A percentile compares a stretch with the other conserved stretches of the same genome.
These are phyloP conservation scores for Catostylus mosaicus DNA, from an alignment of 30 jellyfish, hydroid and myxozoan species.

Conservation along the genomic window DNA sequence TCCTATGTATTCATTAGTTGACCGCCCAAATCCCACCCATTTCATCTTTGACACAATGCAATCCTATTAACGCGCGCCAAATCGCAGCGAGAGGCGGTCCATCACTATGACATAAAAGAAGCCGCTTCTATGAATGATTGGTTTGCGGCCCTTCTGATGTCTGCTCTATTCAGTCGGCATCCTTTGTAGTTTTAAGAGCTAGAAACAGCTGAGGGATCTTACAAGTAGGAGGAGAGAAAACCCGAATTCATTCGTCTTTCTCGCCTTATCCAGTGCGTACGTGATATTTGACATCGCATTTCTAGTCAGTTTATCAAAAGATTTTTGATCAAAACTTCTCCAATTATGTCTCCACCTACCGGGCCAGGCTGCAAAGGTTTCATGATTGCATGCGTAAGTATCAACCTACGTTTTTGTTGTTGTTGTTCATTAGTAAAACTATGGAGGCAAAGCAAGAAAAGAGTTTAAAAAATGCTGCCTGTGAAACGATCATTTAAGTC, in stretches of 20 bases:
- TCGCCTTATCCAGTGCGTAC: conserved; percentile 53
- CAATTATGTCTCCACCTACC: conserved; percentile 69
- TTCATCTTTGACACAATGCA: conserved; percentile 85
- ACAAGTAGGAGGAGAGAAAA: conserved; percentile 86
- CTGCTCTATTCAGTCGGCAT: conserved; percentile 97
- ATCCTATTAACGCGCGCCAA: conserved; percentile 99
- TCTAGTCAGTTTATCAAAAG: conserved; percentile 4
- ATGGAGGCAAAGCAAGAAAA: neutral
- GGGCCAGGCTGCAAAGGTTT: conserved; percentile 74
- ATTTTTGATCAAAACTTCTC: neutral
- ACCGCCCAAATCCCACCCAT: conserved; percentile 99
- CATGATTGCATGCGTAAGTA: conserved; percentile 80
- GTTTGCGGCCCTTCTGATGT: conserved; percentile 99
- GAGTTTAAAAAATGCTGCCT: neutral
- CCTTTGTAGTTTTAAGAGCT: conserved; percentile 90
- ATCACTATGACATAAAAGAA: conserved; percentile 88
- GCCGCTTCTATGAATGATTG: conserved; percentile 98
- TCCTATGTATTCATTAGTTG: conserved; percentile 95
- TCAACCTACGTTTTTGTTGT: conserved; percentile 1
- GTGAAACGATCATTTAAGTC: too few species aligned
- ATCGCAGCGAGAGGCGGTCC: conserved; percentile 99
- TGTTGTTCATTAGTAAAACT: neutral
- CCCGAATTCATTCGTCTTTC: conserved; percentile 64
- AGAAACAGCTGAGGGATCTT: conserved; percentile 96
- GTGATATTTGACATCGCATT: conserved; percentile 36